phyloP scores from a whole-genome alignment of 2,797 vertebrate species.

The Anguilla anguilla region DNA sequence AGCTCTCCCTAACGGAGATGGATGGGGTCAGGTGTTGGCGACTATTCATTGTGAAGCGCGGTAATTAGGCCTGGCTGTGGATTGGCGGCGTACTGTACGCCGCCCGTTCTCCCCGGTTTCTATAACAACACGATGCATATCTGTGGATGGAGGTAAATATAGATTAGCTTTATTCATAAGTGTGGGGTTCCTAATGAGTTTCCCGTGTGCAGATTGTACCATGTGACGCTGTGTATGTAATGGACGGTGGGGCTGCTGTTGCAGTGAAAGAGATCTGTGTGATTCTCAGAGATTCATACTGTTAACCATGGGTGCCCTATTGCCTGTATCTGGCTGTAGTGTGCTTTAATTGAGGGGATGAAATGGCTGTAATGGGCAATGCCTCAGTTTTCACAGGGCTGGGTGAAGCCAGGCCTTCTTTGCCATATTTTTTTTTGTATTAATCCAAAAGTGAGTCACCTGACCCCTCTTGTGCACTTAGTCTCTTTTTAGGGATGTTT shows the following conservation, averaged over 20 bases:
- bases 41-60: background rate
- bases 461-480: background rate
- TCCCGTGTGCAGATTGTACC: background rate
- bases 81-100: background rate
- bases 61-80: conserved; percentile 6
- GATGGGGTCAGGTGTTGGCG: conserved; percentile 4
- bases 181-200: background rate
- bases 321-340: background rate
- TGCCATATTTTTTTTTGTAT: background rate
- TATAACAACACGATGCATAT: background rate
- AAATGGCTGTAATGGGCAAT: background rate
- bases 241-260: background rate
- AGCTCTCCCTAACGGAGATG: background rate
- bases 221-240: background rate
- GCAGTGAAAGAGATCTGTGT: background rate
- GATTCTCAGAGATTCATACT: background rate
- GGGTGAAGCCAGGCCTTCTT: background rate
- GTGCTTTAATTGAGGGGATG: background rate
- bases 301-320: background rate
- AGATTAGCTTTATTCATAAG: background rate
- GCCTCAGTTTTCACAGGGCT: background rate
- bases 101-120: background rate
- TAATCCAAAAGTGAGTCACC: background rate
- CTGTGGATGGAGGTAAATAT: background rate
- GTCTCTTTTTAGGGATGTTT: background rate